Evolutionary conservation across 2,888 invertebrate genomes (phyloP), one percentile per base, ranked within the genome.

Genomic region (Hypomecis atomaria): DNA sequence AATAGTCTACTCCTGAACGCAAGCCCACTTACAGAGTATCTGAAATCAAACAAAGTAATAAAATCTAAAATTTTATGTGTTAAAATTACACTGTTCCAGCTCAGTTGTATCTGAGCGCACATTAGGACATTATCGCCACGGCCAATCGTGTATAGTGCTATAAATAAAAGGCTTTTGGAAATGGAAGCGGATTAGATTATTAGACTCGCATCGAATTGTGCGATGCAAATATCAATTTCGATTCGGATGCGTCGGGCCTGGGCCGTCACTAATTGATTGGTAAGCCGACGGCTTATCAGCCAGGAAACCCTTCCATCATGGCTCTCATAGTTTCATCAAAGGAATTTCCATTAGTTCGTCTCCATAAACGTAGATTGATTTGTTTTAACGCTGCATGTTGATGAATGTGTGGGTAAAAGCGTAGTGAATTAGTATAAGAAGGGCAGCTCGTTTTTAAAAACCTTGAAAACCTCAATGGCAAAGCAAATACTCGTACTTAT

Each of bases 241-340:
- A 74, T 77, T 76, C 73, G 73, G 77, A 77, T 76, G 68, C 73
- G 74, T 71, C 76, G 73, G 78, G 76, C 72, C 77, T 76, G 72
- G 77, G 77, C 73, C 80, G 75, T 71, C 75, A 71, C 82, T 83
- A 83, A 84, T 84, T 83, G 81, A 79, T 82, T 78, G 77, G 71
- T 83, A 82, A 83, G 81, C 79, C 76, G 71, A 72, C 79, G 75
- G 74, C 71, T 74, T 74, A 57, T 47, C 56, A 61, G 67, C 42
- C 56, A 60, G 65, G 10, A 59, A 58, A 42, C 58, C 58, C 63
- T 54, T 63, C 63, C 54, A 63, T 63, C 58, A 63, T 53, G 58
- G 58, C 8, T 10, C 42, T 50, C 43, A 33, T n/a, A 47, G 43
- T 42, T 59, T 43, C 36, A 36, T 13, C 59, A 50, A 59, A 59